Evolutionary conservation across 1,140 invertebrate genomes (phyloP).

Genomic region (Papilio helenus): DNA sequence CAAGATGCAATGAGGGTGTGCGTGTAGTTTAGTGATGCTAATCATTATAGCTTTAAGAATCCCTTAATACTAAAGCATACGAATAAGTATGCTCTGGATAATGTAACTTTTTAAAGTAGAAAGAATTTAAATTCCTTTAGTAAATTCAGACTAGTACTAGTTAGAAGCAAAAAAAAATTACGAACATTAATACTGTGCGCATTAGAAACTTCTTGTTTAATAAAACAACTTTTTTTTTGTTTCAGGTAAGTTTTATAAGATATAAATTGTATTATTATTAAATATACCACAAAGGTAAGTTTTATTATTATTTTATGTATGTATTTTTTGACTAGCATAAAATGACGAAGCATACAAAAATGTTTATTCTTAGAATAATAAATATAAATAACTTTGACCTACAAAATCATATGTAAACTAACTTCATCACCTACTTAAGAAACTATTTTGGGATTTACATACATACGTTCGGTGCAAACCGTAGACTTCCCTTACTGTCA

Average conservation of each 20-base stretch:
- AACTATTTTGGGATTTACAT: neutral
- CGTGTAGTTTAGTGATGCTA: too few relatives aligned
- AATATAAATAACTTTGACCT: too few relatives aligned
- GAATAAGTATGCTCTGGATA: neutral
- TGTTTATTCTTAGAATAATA: too few relatives aligned
- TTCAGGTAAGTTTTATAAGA: slow-evolving; percentile 14
- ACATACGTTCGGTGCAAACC: neutral
- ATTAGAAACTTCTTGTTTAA: neutral
- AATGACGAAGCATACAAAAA: neutral
- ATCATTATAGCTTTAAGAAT: neutral
- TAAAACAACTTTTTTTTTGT: neutral
- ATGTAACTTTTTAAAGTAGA: neutral
- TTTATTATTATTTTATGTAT: neutral
- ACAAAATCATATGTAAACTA: too few relatives aligned
- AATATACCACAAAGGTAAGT: neutral
- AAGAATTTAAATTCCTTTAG: neutral
- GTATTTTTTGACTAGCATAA: neutral
- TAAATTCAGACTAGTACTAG: neutral
- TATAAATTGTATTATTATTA: neutral
- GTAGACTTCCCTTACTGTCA: neutral
- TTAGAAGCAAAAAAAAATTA: neutral
- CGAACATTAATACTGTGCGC: neutral
- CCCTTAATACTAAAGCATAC: too few relatives aligned
- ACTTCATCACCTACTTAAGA: neutral
- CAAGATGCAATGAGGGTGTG: too few relatives aligned